Percentiles rank a stretch among this genome's conserved stretches.
Conservation (phyloP, 2,888 invertebrate species). For the Diploptera punctata region DNA sequence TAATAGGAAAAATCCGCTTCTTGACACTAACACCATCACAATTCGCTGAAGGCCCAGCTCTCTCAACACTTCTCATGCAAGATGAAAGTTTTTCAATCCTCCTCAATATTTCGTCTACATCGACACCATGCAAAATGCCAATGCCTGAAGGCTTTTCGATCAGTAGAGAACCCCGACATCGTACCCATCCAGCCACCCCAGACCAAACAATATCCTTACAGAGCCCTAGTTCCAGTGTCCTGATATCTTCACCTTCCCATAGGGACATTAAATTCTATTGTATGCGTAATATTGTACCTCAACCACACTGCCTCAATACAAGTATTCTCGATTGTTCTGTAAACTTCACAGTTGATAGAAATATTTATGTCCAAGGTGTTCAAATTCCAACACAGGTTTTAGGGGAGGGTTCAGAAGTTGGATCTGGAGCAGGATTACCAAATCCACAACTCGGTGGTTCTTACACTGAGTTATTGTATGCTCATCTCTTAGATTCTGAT, state of each 20-base stretch:
- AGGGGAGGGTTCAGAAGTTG: slow-evolving; percentile 49
- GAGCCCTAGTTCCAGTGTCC: background rate
- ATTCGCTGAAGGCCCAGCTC: slow-evolving; percentile 83
- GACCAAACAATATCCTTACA: slow-evolving; percentile 9
- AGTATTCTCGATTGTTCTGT: slow-evolving; percentile 79
- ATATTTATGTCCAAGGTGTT: slow-evolving; percentile 77
- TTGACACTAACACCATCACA: slow-evolving; percentile 80
- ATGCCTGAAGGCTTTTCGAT: slow-evolving; percentile 79
- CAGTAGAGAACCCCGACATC: slow-evolving; percentile 34
- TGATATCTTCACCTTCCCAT: background rate
- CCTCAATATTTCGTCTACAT: slow-evolving; percentile 80
- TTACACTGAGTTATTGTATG: slow-evolving; percentile 82
- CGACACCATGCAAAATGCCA: slow-evolving; percentile 62
- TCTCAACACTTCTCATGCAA: slow-evolving; percentile 73
- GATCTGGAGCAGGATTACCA: background rate
- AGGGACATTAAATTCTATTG: slow-evolving; percentile 67
- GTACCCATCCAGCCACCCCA: slow-evolving; percentile 2
- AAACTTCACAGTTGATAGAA: slow-evolving; percentile 81
- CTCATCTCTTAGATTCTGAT: slow-evolving; percentile 80
- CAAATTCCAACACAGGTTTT: slow-evolving; percentile 79
- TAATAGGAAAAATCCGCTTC: slow-evolving; percentile 79
- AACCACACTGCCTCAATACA: slow-evolving; percentile 76
- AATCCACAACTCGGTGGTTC: slow-evolving; percentile 13
- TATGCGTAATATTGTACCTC: slow-evolving; percentile 68
- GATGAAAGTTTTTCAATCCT: slow-evolving; percentile 81